Conservation (phyloP, 1,140 invertebrate species). For the Heliothis virescens region DNA sequence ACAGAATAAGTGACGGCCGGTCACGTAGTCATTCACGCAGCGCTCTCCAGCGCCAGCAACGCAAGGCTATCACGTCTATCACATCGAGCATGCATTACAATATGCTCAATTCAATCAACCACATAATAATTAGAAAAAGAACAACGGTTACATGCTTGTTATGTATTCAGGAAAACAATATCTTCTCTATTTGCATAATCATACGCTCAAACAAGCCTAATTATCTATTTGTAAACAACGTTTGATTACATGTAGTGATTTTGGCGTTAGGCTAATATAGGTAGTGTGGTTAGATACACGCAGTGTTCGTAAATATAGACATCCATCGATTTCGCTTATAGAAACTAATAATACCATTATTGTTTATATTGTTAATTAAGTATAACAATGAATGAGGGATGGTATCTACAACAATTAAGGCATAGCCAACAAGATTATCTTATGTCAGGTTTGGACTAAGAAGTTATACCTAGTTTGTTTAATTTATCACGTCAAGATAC, state of each 20-base stretch:
- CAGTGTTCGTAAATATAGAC: no score
- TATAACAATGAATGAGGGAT: no score
- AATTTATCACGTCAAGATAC: no score
- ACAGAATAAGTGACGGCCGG: conserved; percentile 22
- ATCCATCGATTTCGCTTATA: background rate
- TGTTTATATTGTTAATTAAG: background rate
- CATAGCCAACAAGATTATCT: no score
- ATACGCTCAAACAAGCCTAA: conserved; percentile 17
- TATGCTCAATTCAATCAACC: no score
- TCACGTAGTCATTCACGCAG: conserved; percentile 37
- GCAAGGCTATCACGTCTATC: background rate
- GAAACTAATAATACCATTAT: background rate
- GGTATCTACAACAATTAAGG: no score
- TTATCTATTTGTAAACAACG: conserved; percentile 18
- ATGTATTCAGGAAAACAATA: conserved; percentile 26
- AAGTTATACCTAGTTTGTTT: no score
- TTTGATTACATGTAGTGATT: conserved; percentile 1
- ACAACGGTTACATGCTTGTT: background rate
- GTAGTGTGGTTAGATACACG: conserved; percentile 1
- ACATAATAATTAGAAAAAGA: background rate
- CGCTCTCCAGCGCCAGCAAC: background rate
- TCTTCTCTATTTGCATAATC: conserved; percentile 19
- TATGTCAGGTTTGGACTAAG: no score
- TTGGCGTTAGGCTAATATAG: background rate
- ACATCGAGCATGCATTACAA: background rate